Evolutionary conservation across 1,140 invertebrate species (phyloP).

Genomic region (Saccostrea echinata): DNA sequence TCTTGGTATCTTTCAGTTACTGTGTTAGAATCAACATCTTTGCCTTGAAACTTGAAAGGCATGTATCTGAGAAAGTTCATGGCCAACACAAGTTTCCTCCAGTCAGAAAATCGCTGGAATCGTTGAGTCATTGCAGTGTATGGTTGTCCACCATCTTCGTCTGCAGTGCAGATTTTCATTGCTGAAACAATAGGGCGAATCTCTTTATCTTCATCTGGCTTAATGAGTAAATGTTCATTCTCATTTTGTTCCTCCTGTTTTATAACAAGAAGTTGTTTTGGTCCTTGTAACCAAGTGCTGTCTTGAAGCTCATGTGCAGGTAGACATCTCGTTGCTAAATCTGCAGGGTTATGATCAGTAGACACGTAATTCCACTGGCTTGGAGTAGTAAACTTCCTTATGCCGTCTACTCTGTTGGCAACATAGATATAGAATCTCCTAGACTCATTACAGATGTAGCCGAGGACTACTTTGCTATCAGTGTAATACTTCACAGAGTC

Average conservation of each 20-base stretch:
- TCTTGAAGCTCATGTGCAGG: background rate
- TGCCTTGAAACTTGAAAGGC: conserved; percentile 45
- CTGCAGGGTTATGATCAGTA: conserved; percentile 39
- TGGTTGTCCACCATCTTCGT: background rate
- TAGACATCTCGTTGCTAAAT: conserved; percentile 33
- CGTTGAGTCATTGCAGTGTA: background rate
- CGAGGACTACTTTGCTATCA: conserved; percentile 57
- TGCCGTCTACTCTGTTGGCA: conserved; percentile 52
- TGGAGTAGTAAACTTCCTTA: conserved; percentile 33
- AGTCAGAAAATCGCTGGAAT: conserved; percentile 38
- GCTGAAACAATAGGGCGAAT: conserved; percentile 4
- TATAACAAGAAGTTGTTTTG: background rate
- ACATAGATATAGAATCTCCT: conserved; percentile 60
- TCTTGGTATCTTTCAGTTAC: background rate
- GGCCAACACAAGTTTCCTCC: conserved; percentile 1
- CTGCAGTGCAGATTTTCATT: background rate
- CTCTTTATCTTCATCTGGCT: conserved; percentile 43
- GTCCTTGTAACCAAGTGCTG: conserved; percentile 50
- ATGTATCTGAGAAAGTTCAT: conserved; percentile 38
- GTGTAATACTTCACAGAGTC: conserved; percentile 43
- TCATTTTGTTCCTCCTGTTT: background rate
- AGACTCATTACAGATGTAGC: conserved; percentile 57
- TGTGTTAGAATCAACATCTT: conserved; percentile 45
- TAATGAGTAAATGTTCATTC: conserved; percentile 33
- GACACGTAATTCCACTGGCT: conserved; percentile 48